phyloP scores from a whole-genome alignment of 2,113 vertebrate genomes.

The Oncorhynchus gorbuscha region DNA sequence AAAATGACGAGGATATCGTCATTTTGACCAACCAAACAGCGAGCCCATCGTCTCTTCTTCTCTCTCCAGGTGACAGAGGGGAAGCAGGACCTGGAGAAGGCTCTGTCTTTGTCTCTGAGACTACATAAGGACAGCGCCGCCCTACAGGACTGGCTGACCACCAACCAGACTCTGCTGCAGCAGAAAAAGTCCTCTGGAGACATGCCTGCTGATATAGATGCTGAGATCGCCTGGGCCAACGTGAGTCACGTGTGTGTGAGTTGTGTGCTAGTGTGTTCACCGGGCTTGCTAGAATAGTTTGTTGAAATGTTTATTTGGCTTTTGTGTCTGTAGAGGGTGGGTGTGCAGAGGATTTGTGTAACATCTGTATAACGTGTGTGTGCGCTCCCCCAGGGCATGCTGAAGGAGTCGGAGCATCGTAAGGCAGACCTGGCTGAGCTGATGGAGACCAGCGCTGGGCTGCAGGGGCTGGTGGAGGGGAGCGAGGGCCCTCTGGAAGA shows the following conservation, averaged over 20 bases:
- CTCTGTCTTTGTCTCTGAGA: slow-evolving; percentile 82
- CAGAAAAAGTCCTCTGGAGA: slow-evolving; percentile 82
- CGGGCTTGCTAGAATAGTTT: background rate
- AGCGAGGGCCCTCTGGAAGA: slow-evolving; percentile 84
- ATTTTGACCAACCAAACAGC: too few relatives aligned
- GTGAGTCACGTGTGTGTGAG: slow-evolving; percentile 69
- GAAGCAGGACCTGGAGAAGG: slow-evolving; percentile 92
- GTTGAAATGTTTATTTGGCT: background rate
- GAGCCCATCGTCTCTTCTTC: too few relatives aligned
- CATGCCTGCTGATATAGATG: slow-evolving; percentile 84
- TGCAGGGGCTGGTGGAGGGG: slow-evolving; percentile 86
- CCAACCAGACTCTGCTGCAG: slow-evolving; percentile 80
- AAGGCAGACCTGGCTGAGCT: slow-evolving; percentile 82
- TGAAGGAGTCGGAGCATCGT: slow-evolving; percentile 88
- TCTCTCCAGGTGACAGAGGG: slow-evolving; percentile 88
- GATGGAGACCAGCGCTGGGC: slow-evolving; percentile 82
- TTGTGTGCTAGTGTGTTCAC: background rate
- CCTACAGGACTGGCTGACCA: slow-evolving; percentile 85
- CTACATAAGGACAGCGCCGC: slow-evolving; percentile 80
- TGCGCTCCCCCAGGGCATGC: slow-evolving; percentile 75
- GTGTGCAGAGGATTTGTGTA: background rate
- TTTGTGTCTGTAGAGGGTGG: slow-evolving; percentile 1
- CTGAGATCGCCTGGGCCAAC: slow-evolving; percentile 91
- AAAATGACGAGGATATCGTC: too few relatives aligned
- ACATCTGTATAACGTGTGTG: background rate